phyloP scores from a whole-genome alignment of 2,797 vertebrate genomes.

The Chelonia mydas region DNA sequence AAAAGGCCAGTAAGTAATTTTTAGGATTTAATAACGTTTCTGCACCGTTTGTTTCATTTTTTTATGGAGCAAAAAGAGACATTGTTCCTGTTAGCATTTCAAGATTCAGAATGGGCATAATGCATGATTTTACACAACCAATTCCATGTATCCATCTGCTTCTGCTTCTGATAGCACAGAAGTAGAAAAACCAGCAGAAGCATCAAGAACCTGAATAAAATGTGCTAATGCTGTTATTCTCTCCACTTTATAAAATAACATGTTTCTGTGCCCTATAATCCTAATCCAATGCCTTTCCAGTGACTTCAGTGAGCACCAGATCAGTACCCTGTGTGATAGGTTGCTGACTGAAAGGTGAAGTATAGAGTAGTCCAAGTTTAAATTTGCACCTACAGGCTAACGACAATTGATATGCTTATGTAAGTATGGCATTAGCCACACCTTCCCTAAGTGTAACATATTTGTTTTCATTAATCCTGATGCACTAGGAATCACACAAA shows the following conservation, averaged over 20 bases:
- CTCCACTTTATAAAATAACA: background rate
- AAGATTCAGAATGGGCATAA: background rate
- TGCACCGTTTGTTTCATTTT: background rate
- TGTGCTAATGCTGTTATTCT: background rate
- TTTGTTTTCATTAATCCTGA: background rate
- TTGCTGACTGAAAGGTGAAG: background rate
- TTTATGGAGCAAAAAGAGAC: fast-evolving
- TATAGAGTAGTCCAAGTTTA: background rate
- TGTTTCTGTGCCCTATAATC: background rate
- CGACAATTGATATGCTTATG: fast-evolving
- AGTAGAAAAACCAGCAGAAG: background rate
- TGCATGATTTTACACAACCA: background rate
- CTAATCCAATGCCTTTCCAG: background rate
- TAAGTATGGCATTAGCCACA: background rate
- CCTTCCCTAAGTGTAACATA: background rate
- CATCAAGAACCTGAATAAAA: background rate
- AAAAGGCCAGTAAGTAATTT: background rate
- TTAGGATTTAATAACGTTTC: background rate
- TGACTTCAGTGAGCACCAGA: background rate
- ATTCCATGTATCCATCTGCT: background rate
- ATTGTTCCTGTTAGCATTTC: background rate
- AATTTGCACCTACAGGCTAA: fast-evolving
- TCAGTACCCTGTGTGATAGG: background rate
- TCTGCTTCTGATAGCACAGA: too few relatives aligned
- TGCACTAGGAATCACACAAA: fast-evolving